Base-by-base conservation (phyloP, 2,888 invertebrate species). In the Dusona sp. region DNA sequence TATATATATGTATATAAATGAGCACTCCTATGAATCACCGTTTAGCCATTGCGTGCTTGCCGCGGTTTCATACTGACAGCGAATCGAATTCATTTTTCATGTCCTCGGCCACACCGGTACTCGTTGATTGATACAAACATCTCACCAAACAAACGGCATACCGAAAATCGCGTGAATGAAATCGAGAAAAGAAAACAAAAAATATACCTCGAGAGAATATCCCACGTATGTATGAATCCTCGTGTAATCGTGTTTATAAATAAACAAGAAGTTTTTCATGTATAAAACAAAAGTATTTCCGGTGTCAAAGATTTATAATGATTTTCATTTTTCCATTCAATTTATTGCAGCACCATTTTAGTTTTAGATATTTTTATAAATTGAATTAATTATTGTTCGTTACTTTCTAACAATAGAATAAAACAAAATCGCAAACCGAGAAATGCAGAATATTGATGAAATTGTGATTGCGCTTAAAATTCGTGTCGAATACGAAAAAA, bases 51-150 rank as follows among this genome's bases (percentile, higher is more conserved):
- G 91, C 91, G 91, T 90, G 90, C 81, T 79, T 87, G 79, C 61
- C 25, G 77, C 54, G 70, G 75, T n/a, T 82, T 79, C 9, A 51
- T 51, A 73, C 73, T 61, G 83, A 75, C 72, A 42, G 54, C 72
- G 86, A 88, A 85, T 88, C 88, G 87, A 90, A 91, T 92, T 91
- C 91, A 92, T 92, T 92, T 92, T 92, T 92, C 92, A 92, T 88
- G 92, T 92, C 65, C 65, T 64, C 73, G 7, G 13, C 36, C 25
- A 7, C 64, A 57, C 36, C 79, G 54, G 19, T 19, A 38, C 64
- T 29, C 83, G 61, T 87, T 91, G 92, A 92, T 92, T 91, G 91
- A 92, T 92, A 92, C 90, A 90, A 92, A 92, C 90, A 90, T 88
- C 90, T 51, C 72, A 42, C 61, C 45, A 51, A 57, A 79, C 38